These are phyloP conservation scores for Aspidiotus rigidus DNA, from an alignment of 2,888 invertebrate species.

Conservation along the genomic window DNA sequence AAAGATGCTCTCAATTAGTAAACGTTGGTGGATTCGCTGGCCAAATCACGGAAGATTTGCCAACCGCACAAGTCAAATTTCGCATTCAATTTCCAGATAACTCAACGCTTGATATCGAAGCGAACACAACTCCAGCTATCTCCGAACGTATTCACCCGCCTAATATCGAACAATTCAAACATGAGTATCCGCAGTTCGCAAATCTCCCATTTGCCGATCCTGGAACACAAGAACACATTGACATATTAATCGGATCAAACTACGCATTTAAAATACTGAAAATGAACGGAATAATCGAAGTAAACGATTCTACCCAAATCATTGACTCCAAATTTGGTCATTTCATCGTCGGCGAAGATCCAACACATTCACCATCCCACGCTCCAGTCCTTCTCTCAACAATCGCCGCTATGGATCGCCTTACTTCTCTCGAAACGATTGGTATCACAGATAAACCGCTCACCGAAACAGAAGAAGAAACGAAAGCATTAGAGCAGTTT, in stretches of 20 bases:
- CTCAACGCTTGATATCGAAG: not conserved
- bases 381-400: not conserved
- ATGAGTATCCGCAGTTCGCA: not conserved
- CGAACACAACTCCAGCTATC: not conserved
- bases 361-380: not conserved
- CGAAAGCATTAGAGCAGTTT: not conserved
- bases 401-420: not conserved
- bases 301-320: not conserved
- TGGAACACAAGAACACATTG: not conserved
- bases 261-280: not conserved
- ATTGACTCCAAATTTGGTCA: not conserved
- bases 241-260: not conserved
- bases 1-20: too few relatives aligned
- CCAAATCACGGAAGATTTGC: too few relatives aligned
- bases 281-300: not conserved
- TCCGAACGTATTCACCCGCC: not conserved
- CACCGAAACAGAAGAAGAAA: not conserved
- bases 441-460: not conserved
- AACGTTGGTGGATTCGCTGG: too few relatives aligned
- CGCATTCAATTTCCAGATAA: not conserved
- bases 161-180: not conserved
- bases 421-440: not conserved
- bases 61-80: not conserved
- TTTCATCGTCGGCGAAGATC: not conserved
- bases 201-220: not conserved